These are phyloP conservation scores for Acleris literana DNA, from an alignment of 2,888 invertebrate genomes.

Conservation along the genomic window DNA sequence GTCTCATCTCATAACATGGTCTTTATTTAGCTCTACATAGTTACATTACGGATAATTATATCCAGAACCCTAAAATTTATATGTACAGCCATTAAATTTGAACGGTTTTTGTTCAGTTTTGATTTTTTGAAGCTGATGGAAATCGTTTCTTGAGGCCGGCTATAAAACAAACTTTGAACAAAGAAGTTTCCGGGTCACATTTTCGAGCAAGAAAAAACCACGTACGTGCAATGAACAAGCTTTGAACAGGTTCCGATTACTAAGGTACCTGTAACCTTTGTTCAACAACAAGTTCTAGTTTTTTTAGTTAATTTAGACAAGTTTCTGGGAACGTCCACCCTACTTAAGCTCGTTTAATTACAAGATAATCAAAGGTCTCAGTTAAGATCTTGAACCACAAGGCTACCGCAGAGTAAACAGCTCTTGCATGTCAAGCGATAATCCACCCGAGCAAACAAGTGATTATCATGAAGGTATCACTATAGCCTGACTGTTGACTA, in stretches of 20 bases:
- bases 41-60: background rate
- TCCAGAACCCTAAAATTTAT: slow-evolving; percentile 4
- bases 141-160: background rate
- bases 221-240: background rate
- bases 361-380: slow-evolving; percentile 1
- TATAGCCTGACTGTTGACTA: slow-evolving; percentile 8
- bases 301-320: background rate
- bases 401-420: slow-evolving; percentile 20
- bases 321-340: background rate
- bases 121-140: background rate
- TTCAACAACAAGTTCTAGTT: no score
- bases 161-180: background rate
- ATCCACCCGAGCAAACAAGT: slow-evolving; percentile 24
- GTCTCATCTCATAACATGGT: slow-evolving; percentile 5
- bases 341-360: background rate
- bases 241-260: background rate
- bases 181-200: background rate
- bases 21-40: background rate
- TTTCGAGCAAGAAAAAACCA: background rate
- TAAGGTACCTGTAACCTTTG: no score
- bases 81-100: background rate
- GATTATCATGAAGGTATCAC: slow-evolving; percentile 25
- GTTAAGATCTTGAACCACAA: slow-evolving; percentile 10
- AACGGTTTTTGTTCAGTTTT: background rate
- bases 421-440: slow-evolving; percentile 19